Conservation (phyloP, 2,888 invertebrate genomes). For the Geotrupes spiniger region DNA sequence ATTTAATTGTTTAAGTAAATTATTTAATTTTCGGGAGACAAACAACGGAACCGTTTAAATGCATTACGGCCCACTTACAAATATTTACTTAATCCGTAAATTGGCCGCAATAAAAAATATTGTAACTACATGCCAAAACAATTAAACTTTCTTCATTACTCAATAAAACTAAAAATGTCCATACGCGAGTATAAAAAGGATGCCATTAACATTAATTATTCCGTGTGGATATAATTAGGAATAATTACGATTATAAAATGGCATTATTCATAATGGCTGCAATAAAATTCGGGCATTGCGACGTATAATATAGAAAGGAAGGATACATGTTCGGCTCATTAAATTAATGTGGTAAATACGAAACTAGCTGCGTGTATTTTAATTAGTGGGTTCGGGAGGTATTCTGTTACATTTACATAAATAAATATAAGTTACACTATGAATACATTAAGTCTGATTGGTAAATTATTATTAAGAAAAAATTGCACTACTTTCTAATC, state of each 20-base stretch:
- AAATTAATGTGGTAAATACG: slow-evolving; percentile 1
- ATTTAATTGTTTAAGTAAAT: too few species aligned
- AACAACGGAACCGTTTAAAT: too few species aligned
- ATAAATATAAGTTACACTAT: neutral
- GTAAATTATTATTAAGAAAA: too few species aligned
- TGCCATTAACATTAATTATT: slow-evolving; percentile 23
- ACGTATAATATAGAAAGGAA: slow-evolving; percentile 1
- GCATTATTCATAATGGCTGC: slow-evolving; percentile 18
- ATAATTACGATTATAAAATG: slow-evolving; percentile 24
- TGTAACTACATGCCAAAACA: neutral
- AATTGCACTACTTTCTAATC: too few species aligned
- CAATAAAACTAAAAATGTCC: neutral
- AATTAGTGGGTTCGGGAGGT: neutral
- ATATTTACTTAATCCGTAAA: too few species aligned
- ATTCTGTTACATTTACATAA: slow-evolving; percentile 1
- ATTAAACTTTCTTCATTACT: slow-evolving; percentile 5
- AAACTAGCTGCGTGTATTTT: neutral
- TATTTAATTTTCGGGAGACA: too few species aligned
- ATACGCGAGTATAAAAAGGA: slow-evolving; percentile 13
- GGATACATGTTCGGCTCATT: slow-evolving; percentile 1
- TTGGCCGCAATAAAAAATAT: too few species aligned
- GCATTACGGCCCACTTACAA: too few species aligned
- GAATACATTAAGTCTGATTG: too few species aligned
- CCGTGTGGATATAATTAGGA: slow-evolving; percentile 18
- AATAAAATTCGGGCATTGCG: slow-evolving; percentile 19